Evolutionary conservation across 2,113 vertebrate species (phyloP), one percentile per base, ranked within the genome.

Genomic region (Limanda limanda): DNA sequence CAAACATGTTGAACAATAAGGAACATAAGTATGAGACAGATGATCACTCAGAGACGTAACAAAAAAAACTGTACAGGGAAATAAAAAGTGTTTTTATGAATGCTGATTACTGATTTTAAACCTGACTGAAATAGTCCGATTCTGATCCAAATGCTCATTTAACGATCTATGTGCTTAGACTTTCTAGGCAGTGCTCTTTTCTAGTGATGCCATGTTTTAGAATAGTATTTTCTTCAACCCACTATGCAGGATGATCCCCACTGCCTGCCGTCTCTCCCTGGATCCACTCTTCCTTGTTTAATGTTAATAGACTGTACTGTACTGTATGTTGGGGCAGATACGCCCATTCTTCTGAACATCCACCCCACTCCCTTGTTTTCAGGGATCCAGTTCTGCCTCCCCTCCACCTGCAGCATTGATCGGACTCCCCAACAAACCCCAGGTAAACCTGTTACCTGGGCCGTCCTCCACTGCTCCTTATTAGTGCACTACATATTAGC

Each of bases 361-460:
- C 85, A 85, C 74, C 88, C 76, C 75, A 15, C 88, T 92, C 76
- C 68, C 71, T 91, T 92, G 86, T 91, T 92, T 93, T 68, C 92
- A 95, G 94, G 94, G 69, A 94, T 94, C 92, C 93, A 94, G 93
- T 95, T 94, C 85, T 91, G 92, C 83, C 93, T 95, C 63, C 93
- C 94, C 59, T 93, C 92, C 51, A 90, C 90, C 78, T 91, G 89
- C 89, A 93, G 86, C 62, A 89, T 89, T 84, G 94, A 95, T 57
- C 81, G 89, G 87, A 91, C 89, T 31, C 74, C 88, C 52, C 93
- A 92, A 63, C 91, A 91, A 71, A 89, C 91, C 73, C 92, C 93
- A 94, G 93, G 93, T 94, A 94, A 91, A 78, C 54, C 55, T 54
- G 37, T 64, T 27, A 40, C 79, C 76, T 54, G 51, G 51, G 6